Evolutionary conservation across 1,140 invertebrate genomes (phyloP), one percentile per base, ranked within the genome.

Genomic region (Ylistrum balloti): DNA sequence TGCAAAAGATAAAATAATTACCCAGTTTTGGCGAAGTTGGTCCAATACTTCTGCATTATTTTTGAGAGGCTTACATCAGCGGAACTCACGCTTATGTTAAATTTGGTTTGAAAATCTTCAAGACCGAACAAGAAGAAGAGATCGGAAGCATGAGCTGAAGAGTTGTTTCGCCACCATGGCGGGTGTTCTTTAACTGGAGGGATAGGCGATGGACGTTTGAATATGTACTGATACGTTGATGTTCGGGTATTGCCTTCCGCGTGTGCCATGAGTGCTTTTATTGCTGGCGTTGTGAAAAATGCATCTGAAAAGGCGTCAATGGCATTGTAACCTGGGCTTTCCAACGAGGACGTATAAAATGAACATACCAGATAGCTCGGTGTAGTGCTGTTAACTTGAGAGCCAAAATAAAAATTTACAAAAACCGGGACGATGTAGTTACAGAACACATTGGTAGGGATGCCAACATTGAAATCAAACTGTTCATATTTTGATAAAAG

Each of bases 151-250:
- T 74, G 56, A 74, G 56, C 22, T 74, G 56, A 74, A 0, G 56
- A 28, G 22, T 28, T n/a, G 17, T n/a, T 74, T n/a, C 56, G 15
- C 56, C 56, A 74, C 56, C 56, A 74, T 1, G 56, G 22, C 22
- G 22, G 56, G 11, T 74, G 11, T 28, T 2, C 22, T 28, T n/a
- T 5, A 5, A 74, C 1, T 1, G 5, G 5, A 28, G n/a, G 56
- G 13, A 7, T n/a, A 11, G 56, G 22, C 9, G 17, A 2, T 74
- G 56, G 56, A 74, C 56, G 56, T 74, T 74, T 74, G 13, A 74
- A 74, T 74, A 74, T 74, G n/a, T 74, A 74, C 56, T 74, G 56
- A 74, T 74, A 74, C n/a, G 56, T 28, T 11, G 56, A 74, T n/a
- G 56, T 74, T n/a, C 13, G 9, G 56, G n/a, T 28, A 74, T 74